Conservation (phyloP, 1,140 invertebrate species). For the Ceratoteleas bidentatus region DNA sequence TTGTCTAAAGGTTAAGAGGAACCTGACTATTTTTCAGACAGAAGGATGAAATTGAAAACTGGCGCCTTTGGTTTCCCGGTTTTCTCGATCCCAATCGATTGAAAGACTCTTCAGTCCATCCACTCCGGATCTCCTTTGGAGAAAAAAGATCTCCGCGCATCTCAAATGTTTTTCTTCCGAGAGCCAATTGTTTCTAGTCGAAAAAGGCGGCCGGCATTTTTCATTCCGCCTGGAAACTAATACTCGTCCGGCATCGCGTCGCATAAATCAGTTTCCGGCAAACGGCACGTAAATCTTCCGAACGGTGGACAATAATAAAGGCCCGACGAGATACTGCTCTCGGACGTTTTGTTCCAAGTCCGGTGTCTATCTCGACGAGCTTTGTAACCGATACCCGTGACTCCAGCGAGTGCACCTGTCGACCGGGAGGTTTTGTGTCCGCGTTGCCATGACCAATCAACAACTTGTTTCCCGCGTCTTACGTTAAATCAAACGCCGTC, state of each 20-base stretch:
- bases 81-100: no score
- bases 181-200: constrained; percentile 29
- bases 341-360: constrained; percentile 28
- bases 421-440: constrained; percentile 26
- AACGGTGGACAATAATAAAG: constrained; percentile 47
- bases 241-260: constrained; percentile 25
- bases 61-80: no score
- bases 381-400: constrained; percentile 56
- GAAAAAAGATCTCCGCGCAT: not conserved
- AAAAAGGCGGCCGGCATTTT: constrained; percentile 21
- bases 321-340: constrained; percentile 30
- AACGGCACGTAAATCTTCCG: constrained; percentile 46
- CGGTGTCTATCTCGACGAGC: constrained; percentile 39
- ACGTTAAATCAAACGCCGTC: constrained; percentile 14
- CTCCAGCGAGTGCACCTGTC: constrained; percentile 52
- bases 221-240: constrained; percentile 26
- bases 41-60: no score
- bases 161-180: not conserved
- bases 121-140: no score
- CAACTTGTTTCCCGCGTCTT: constrained; percentile 29
- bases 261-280: constrained; percentile 60
- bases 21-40: no score
- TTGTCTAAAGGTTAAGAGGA: no score
- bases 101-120: no score
- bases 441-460: constrained; percentile 36